Conservation (phyloP, 2,113 vertebrate species). For the Gulo gulo region DNA sequence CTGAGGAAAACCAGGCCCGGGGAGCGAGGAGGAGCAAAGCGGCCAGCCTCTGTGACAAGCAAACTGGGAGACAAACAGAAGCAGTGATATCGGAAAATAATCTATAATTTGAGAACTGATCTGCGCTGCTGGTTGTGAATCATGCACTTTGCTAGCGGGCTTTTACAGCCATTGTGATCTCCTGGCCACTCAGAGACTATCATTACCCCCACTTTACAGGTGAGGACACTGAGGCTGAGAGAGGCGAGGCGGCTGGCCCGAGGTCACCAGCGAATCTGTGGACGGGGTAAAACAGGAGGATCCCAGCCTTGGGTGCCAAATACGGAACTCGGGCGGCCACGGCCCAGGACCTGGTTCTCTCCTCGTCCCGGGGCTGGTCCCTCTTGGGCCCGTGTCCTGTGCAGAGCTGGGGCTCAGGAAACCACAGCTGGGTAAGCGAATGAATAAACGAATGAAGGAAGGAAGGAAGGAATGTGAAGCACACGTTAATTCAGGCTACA, state of each 20-base stretch:
- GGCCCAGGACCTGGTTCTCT: neutral
- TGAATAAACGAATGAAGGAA: fast-evolving
- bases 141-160: fast-evolving
- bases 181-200: neutral
- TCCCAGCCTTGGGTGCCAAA: fast-evolving
- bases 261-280: neutral
- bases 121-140: neutral
- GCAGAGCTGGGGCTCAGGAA: neutral
- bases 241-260: neutral
- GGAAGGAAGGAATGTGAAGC: neutral
- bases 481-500: fast-evolving
- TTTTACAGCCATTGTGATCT: neutral
- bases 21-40: neutral
- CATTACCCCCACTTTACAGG: neutral
- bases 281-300: neutral
- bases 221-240: neutral
- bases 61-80: neutral
- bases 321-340: neutral
- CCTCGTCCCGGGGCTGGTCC: neutral
- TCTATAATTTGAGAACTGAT: neutral
- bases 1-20: fast-evolving
- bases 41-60: neutral
- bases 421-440: neutral
- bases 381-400: neutral
- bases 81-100: neutral